Conservation (phyloP, 2,888 invertebrate species). For the Willowsia nigromaculata region DNA sequence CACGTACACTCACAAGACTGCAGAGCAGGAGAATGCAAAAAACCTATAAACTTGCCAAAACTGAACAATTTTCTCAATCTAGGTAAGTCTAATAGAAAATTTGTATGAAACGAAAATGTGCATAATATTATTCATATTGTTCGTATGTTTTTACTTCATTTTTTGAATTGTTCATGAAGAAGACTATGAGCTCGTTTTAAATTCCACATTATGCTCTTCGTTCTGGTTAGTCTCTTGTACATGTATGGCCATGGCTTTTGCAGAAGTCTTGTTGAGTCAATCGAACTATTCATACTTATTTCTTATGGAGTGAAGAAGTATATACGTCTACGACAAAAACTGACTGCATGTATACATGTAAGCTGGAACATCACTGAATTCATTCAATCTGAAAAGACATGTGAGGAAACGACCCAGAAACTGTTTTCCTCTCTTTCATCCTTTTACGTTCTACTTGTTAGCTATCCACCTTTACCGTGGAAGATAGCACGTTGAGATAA, state of each 20-base stretch:
- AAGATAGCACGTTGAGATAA: no score
- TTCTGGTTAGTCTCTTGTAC: no score
- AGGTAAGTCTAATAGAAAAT: neutral
- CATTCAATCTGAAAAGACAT: neutral
- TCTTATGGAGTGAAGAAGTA: no score
- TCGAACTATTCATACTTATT: no score
- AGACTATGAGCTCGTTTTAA: no score
- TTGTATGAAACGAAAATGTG: neutral
- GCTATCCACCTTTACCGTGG: no score
- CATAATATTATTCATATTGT: neutral
- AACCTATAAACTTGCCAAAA: neutral
- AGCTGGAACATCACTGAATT: neutral
- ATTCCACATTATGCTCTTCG: no score
- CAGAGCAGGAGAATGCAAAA: neutral
- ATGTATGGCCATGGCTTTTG: no score
- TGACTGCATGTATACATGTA: neutral
- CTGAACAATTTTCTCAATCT: conserved; percentile 4
- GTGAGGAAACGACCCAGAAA: conserved; percentile 49
- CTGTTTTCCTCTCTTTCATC: neutral
- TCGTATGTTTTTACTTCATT: neutral
- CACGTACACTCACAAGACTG: neutral
- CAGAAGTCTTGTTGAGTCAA: no score
- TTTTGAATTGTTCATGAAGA: no score
- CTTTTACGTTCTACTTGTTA: neutral
- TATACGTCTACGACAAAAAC: neutral